These are phyloP conservation scores for Bombus picipes DNA, from an alignment of 1,140 invertebrate species.

Conservation along the genomic window DNA sequence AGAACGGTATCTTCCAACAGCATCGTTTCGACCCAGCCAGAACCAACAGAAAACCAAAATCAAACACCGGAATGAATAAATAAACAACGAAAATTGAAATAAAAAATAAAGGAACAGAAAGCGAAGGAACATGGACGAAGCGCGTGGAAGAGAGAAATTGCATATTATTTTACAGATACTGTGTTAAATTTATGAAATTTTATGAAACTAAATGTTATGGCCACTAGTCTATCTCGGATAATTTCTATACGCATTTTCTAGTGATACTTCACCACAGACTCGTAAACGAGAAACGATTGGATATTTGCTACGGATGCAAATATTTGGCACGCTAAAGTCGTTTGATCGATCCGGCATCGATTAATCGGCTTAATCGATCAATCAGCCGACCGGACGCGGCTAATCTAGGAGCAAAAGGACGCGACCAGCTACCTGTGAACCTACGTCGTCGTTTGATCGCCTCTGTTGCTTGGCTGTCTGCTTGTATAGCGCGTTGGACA, in stretches of 20 bases:
- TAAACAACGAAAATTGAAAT: background rate
- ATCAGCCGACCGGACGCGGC: background rate
- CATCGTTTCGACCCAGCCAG: background rate
- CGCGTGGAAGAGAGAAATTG: background rate
- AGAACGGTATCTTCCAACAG: background rate
- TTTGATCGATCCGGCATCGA: background rate
- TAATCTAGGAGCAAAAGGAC: conserved; percentile 6
- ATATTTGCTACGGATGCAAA: background rate
- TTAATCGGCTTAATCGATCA: conserved; percentile 39
- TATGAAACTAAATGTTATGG: no score
- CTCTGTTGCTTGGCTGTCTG: background rate
- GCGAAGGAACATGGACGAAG: no score
- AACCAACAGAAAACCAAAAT: background rate
- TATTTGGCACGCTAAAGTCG: background rate
- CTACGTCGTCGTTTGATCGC: background rate
- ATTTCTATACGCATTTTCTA: no score
- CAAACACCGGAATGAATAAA: background rate
- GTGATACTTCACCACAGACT: background rate
- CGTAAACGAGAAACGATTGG: background rate
- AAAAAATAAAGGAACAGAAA: background rate
- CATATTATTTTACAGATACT: background rate
- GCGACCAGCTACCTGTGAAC: conserved; percentile 22
- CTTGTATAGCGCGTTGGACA: no score
- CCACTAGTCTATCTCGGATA: accelerated
- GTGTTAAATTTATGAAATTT: no score